Evolutionary conservation across 2,888 invertebrate species (phyloP).

Genomic region (Bursaphelenchus okinawaensis): DNA sequence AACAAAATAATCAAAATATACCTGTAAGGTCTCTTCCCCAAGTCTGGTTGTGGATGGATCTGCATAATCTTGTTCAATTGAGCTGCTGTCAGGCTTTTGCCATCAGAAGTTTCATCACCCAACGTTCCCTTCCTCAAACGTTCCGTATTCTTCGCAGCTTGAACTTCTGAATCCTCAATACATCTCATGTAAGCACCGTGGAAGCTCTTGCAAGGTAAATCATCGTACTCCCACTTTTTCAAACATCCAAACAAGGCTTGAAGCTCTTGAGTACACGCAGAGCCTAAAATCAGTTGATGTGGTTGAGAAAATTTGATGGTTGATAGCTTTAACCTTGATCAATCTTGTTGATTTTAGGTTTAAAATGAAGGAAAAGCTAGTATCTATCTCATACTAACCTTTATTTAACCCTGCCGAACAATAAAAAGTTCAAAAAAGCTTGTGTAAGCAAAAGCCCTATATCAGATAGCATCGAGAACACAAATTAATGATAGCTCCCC

Average conservation of each 20-base stretch:
- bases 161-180: conserved; percentile 37
- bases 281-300: conserved; percentile 40
- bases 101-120: conserved; percentile 32
- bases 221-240: conserved; percentile 56
- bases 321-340: no score
- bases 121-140: conserved; percentile 45
- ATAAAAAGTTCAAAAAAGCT: no score
- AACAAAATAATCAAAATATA: no score
- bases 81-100: conserved; percentile 13
- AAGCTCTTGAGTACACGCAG: conserved; percentile 52
- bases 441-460: no score
- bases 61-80: conserved; percentile 53
- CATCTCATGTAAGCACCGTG: conserved; percentile 47
- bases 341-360: no score
- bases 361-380: no score
- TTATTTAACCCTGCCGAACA: no score
- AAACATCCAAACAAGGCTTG: conserved; percentile 53
- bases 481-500: no score
- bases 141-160: conserved; percentile 38
- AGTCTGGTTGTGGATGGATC: conserved; percentile 50
- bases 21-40: conserved; percentile 42
- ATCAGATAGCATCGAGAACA: no score
- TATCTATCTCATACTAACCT: no score
- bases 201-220: conserved; percentile 44
- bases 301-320: no score